Evolutionary conservation across 1,140 invertebrate species (phyloP).

Genomic region (Andricus grossulariae): DNA sequence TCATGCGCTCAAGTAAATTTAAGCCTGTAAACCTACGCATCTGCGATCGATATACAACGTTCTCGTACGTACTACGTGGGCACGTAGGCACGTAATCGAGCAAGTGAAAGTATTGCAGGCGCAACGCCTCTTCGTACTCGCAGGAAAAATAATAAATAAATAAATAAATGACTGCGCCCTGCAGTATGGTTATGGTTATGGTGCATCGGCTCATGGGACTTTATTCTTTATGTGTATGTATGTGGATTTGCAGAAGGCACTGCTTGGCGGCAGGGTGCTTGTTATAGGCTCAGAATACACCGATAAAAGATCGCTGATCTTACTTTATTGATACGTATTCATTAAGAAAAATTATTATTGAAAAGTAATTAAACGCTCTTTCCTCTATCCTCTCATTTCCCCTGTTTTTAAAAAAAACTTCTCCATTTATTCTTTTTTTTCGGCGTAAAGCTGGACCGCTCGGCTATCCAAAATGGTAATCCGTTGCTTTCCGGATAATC

Average conservation of each 20-base stretch:
- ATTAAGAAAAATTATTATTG: too few species aligned
- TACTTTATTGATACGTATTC: too few species aligned
- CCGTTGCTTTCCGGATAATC: too few species aligned
- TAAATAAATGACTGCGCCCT: slow-evolving; percentile 1
- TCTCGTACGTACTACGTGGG: slow-evolving; percentile 2
- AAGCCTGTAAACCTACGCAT: not conserved
- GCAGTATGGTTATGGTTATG: not conserved
- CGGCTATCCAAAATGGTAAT: too few species aligned
- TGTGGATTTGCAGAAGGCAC: slow-evolving; percentile 32
- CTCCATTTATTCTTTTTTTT: too few species aligned
- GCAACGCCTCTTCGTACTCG: slow-evolving; percentile 37
- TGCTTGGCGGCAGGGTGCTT: not conserved
- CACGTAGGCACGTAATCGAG: slow-evolving; percentile 56
- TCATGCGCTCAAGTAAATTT: slow-evolving; percentile 52
- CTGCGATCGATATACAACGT: slow-evolving; percentile 40
- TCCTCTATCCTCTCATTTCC: too few species aligned
- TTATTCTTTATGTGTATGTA: too few species aligned
- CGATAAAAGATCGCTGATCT: too few species aligned
- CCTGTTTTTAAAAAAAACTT: too few species aligned
- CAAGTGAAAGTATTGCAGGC: slow-evolving; percentile 59
- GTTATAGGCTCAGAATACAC: too few species aligned
- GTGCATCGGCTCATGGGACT: not conserved
- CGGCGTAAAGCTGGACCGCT: too few species aligned
- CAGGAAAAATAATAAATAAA: slow-evolving; percentile 37
- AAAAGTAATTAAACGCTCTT: too few species aligned